Percentiles rank a stretch among this genome's conserved stretches.
Evolutionary conservation across 1,140 invertebrate genomes (phyloP).

Genomic region (Eupristina koningsbergeri): DNA sequence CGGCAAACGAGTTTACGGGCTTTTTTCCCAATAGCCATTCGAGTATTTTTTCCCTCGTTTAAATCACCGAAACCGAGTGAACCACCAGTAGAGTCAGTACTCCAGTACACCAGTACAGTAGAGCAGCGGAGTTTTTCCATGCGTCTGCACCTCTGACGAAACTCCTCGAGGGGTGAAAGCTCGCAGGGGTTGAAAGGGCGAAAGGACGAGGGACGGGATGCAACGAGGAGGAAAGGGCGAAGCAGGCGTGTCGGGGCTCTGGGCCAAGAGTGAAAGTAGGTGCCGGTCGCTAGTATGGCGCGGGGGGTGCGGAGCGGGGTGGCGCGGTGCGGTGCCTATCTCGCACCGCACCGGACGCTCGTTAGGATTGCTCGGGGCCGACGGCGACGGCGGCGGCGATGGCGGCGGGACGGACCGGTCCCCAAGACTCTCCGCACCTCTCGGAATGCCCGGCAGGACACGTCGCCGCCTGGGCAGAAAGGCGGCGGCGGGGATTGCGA

Average conservation of each 20-base stretch:
- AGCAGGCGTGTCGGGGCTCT: slow-evolving; percentile 3
- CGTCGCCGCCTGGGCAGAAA: slow-evolving; percentile 7
- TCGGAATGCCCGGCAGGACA: slow-evolving; percentile 39
- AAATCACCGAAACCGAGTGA: no score
- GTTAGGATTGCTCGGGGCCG: neutral
- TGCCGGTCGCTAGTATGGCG: slow-evolving; percentile 2
- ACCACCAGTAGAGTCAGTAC: no score
- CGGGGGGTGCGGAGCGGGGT: neutral
- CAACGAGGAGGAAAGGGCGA: slow-evolving; percentile 4
- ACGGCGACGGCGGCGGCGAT: neutral
- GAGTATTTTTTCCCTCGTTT: no score
- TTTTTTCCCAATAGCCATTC: no score
- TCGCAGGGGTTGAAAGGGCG: neutral
- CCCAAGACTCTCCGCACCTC: slow-evolving; percentile 44
- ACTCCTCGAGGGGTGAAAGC: neutral
- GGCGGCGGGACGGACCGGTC: slow-evolving; percentile 37
- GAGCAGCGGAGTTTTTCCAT: no score
- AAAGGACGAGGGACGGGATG: neutral
- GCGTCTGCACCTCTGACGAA: no score
- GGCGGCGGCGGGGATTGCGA: slow-evolving; percentile 29
- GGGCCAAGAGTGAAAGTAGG: slow-evolving; percentile 56
- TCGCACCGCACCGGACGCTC: slow-evolving; percentile 29
- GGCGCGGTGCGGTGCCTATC: slow-evolving; percentile 47
- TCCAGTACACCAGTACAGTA: no score
- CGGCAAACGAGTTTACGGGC: no score